Base-by-base conservation (phyloP, 2,888 invertebrate genomes). In the Rhodophaea formosa region DNA sequence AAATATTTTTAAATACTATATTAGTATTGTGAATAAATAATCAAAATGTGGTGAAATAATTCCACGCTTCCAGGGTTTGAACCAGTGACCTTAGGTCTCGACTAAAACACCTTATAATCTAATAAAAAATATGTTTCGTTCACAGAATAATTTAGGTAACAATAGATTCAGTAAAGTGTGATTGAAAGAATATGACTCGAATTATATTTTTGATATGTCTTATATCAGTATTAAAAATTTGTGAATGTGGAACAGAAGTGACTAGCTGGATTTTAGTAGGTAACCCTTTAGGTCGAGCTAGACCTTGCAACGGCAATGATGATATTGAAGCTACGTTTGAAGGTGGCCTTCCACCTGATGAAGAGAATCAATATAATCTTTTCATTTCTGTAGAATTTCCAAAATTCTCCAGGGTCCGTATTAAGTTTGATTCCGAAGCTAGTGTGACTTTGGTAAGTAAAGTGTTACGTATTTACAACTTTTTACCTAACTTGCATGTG, bases 401-500 rank as follows among this genome's bases (percentile, higher is more conserved):
- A 8, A n/a, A 39, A 29, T 15, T 15, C 8, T 56, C 56, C 8
- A 42, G 56, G 16, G 42, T 56, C 0, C 8, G 10, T 0, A 56
- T 56, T 14, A 15, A 6, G 5, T 56, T 56, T 16, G 56, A 56
- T 42, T 56, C 56, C 1, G 56, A 56, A 56, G 56, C 56, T 7
- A 56, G 49, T 6, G 56, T 47, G 10, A 23, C 56, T 29, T 49
- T 56, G 49, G 56, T 56, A 23, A 49, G 56, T 56, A n/a, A 0
- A 12, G 8, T 39, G 2, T n/a, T 12, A 1, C 3, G 10, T 39
- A 5, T 12, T 12, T 39, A 12, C 3, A 35, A 35, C 12, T 35
- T 6, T 10, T 10, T 35, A 2, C n/a, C n/a, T n/a, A n/a, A n/a
- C n/a, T n/a, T n/a, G n/a, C n/a, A n/a, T n/a, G n/a, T n/a, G n/a